These are phyloP conservation scores for Microplitis manilae DNA, from an alignment of 2,888 invertebrate species.

Conservation along the genomic window DNA sequence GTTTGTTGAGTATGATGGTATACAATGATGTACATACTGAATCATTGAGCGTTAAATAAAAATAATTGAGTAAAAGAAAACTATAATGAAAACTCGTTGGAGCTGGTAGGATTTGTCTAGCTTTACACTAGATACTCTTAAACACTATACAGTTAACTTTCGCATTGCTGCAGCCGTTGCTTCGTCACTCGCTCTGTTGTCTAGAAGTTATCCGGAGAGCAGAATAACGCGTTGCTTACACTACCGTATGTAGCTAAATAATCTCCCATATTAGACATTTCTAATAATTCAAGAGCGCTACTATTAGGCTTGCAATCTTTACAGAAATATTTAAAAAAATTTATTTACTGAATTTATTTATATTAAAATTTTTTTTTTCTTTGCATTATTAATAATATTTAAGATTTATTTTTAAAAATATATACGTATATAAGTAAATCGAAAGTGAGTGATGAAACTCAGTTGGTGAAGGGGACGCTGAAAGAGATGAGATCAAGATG, in stretches of 20 bases:
- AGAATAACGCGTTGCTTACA: conserved; percentile 41
- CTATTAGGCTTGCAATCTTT: not conserved
- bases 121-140: conserved; percentile 15
- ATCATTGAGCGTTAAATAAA: not conserved
- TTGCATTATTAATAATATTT: not conserved
- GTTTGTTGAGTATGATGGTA: not conserved
- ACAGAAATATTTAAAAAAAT: not conserved
- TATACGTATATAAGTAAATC: not conserved
- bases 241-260: not conserved
- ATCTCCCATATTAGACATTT: not conserved
- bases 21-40: not conserved
- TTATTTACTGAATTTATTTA: not conserved
- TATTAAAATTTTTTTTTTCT: not conserved
- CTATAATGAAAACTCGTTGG: not conserved
- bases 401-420: not conserved
- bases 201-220: conserved; percentile 57
- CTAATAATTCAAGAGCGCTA: not conserved
- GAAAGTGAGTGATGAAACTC: conserved; percentile 8
- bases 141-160: conserved; percentile 6
- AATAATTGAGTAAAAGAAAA: not conserved
- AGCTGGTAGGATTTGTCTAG: not conserved
- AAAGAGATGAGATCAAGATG: conserved; percentile 50
- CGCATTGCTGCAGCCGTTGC: conserved; percentile 58
- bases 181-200: conserved; percentile 64
- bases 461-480: conserved; percentile 9